A percentile compares a stretch with the other conserved stretches of the same genome.
Conservation (phyloP, 2,113 vertebrate genomes). For the Pavo muticus region DNA sequence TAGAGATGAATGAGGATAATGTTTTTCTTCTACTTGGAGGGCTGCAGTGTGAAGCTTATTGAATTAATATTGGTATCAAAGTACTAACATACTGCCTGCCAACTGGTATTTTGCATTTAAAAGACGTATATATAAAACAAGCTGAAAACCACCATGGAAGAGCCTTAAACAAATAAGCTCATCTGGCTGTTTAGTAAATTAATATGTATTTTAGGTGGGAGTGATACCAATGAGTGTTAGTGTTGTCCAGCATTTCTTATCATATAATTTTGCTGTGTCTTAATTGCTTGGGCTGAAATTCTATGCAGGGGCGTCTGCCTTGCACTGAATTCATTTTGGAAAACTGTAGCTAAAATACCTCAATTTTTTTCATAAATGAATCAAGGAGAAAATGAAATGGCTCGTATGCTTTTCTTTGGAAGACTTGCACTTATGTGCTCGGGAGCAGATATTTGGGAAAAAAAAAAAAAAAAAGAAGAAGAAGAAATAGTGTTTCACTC, state of each 20-base stretch:
- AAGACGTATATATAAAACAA: background rate
- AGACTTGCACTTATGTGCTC: background rate
- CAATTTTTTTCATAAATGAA: slow-evolving; percentile 2
- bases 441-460: background rate
- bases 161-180: slow-evolving; percentile 53
- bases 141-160: slow-evolving; percentile 27
- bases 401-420: background rate
- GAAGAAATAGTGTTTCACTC: background rate
- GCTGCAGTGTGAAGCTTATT: background rate
- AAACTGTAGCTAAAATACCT: slow-evolving; percentile 18
- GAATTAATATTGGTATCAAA: background rate
- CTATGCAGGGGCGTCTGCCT: slow-evolving; percentile 26
- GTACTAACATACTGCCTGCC: background rate
- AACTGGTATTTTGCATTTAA: slow-evolving; percentile 51
- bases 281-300: slow-evolving; percentile 40
- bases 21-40: background rate
- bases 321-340: slow-evolving; percentile 20
- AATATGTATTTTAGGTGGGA: background rate
- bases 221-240: slow-evolving; percentile 12
- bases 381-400: background rate
- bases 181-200: slow-evolving; percentile 59
- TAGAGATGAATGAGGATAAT: background rate
- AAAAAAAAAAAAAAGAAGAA: background rate
- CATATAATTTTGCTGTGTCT: background rate
- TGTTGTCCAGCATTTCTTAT: slow-evolving; percentile 33